Conservation (phyloP, 2,888 invertebrate species). For the Morpho achilles region DNA sequence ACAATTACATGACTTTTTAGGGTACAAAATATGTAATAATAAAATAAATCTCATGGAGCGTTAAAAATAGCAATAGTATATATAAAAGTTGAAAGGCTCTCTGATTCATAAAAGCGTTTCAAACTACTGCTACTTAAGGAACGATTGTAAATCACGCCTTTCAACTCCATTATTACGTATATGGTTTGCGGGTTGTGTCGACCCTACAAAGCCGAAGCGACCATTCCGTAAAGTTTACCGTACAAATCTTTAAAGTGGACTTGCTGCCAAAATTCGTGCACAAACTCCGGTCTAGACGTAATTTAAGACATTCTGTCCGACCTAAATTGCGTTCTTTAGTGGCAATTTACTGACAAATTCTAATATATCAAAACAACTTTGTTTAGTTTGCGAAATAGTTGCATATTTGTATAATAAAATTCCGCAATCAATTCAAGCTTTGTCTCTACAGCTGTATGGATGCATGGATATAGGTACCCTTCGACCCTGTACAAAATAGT, state of each 20-base stretch:
- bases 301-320: slow-evolving; percentile 14
- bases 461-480: too few species aligned
- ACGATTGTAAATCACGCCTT: slow-evolving; percentile 14
- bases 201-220: slow-evolving; percentile 20
- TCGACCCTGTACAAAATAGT: too few species aligned
- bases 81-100: slow-evolving; percentile 5
- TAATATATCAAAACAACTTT: neutral
- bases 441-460: too few species aligned
- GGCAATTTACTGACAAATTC: neutral
- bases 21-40: too few species aligned
- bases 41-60: neutral
- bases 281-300: slow-evolving; percentile 21
- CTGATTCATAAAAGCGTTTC: slow-evolving; percentile 13
- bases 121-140: slow-evolving; percentile 11
- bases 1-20: too few species aligned
- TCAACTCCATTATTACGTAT: slow-evolving; percentile 16
- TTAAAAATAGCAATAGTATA: neutral
- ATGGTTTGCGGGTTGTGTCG: slow-evolving; percentile 12
- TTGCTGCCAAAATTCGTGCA: slow-evolving; percentile 22
- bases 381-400: neutral
- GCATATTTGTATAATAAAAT: too few species aligned
- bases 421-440: too few species aligned
- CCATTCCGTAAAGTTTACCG: slow-evolving; percentile 21
- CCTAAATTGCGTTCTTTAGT: slow-evolving; percentile 9
- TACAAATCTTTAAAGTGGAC: slow-evolving; percentile 22